phyloP scores from a whole-genome alignment of 2,888 invertebrate genomes.

The Aleiodes alternator region DNA sequence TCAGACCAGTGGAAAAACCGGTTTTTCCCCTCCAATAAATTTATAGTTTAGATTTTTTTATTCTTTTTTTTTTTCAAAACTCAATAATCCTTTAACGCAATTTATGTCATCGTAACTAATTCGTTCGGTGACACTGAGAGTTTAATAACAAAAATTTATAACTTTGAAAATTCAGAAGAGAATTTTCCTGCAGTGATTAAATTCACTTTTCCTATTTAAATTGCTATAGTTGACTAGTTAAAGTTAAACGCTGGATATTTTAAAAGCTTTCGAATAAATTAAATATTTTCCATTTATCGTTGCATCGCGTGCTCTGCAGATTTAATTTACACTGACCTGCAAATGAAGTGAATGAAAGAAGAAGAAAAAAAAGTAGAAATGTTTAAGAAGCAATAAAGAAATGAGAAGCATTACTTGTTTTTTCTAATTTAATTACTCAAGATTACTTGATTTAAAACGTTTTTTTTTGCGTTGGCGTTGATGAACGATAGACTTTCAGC shows the following conservation, averaged over 20 bases:
- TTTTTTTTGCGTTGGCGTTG: constrained; percentile 35
- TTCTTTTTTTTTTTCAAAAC: too few relatives aligned
- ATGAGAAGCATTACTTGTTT: neutral
- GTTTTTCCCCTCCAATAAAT: too few relatives aligned
- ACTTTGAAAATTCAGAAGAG: neutral
- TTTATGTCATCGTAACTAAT: too few relatives aligned
- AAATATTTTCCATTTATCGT: constrained; percentile 8
- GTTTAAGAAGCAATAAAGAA: neutral
- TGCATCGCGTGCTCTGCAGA: neutral
- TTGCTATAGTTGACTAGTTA: constrained; percentile 17
- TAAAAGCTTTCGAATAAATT: constrained; percentile 15
- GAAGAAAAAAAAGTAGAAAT: too few relatives aligned
- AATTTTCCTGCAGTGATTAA: constrained; percentile 2
- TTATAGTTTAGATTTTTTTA: too few relatives aligned
- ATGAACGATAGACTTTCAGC: constrained; percentile 43
- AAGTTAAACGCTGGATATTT: neutral
- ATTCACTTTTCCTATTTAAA: constrained; percentile 1
- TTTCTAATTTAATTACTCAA: constrained; percentile 37
- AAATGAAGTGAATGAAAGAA: neutral
- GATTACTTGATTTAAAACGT: constrained; percentile 40
- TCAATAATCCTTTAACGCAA: too few relatives aligned
- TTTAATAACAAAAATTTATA: too few relatives aligned
- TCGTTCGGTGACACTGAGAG: too few relatives aligned
- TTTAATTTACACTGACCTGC: neutral
- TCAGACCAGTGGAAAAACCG: too few relatives aligned